Percentiles rank a stretch among this genome's conserved stretches.
These are phyloP conservation scores for Petrolisthes manimaculis DNA, from an alignment of 2,888 invertebrate species.

Conservation along the genomic window DNA sequence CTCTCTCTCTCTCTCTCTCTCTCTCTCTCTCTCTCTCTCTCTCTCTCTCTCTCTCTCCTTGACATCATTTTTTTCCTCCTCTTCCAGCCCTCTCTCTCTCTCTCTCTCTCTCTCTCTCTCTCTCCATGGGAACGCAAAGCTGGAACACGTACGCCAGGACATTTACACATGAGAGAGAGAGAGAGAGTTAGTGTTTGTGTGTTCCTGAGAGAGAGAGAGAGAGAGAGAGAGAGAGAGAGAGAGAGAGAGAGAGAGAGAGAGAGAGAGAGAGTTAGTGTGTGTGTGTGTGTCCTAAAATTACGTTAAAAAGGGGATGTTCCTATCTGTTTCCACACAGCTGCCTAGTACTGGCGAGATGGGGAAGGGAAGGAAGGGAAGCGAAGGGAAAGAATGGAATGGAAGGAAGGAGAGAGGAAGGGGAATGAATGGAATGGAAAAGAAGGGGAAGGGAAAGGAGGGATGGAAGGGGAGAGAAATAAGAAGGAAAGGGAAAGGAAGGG, in stretches of 20 bases:
- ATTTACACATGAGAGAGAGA: not conserved
- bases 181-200: not conserved
- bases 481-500: not conserved
- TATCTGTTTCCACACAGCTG: not conserved
- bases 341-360: not conserved
- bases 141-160: too few species aligned
- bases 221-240: slow-evolving; percentile 26
- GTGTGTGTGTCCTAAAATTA: too few species aligned
- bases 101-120: slow-evolving; percentile 22
- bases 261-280: not conserved
- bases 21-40: not conserved
- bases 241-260: not conserved
- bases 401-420: not conserved
- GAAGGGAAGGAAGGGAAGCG: not conserved
- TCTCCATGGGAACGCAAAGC: not conserved
- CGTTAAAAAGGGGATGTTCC: too few species aligned
- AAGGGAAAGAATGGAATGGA: not conserved
- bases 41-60: not conserved
- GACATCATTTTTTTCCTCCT: not conserved
- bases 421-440: not conserved
- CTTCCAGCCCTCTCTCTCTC: slow-evolving; percentile 1
- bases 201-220: slow-evolving; percentile 17
- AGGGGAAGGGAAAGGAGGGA: not conserved
- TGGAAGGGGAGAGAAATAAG: not conserved
- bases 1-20: not conserved